A percentile compares a stretch with the other conserved stretches of the same genome.
phyloP scores from a whole-genome alignment of 2,888 invertebrate genomes.

The Rhimphoctona megacephalus region DNA sequence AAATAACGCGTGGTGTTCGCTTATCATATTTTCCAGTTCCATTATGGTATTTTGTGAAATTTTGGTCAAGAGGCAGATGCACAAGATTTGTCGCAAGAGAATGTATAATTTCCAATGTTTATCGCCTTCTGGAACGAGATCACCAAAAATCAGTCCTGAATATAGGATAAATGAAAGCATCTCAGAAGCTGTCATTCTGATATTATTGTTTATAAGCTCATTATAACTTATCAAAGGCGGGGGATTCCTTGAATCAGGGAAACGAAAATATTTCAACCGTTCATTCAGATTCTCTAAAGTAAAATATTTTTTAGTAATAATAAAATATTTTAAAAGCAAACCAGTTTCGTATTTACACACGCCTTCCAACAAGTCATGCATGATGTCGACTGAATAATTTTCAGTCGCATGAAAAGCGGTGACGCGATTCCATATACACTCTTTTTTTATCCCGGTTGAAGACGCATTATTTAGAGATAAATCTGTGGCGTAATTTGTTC shows the following conservation, averaged over 20 bases:
- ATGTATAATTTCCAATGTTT: constrained; percentile 60
- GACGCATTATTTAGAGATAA: constrained; percentile 27
- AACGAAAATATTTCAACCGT: constrained; percentile 61
- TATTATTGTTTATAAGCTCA: constrained; percentile 43
- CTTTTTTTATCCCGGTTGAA: constrained; percentile 67
- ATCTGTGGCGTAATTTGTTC: constrained; percentile 31
- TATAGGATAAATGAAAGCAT: constrained; percentile 62
- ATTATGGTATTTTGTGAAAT: constrained; percentile 2
- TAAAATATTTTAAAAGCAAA: constrained; percentile 46
- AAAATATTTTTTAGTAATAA: constrained; percentile 58
- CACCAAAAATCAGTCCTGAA: constrained; percentile 61
- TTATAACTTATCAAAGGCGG: constrained; percentile 54
- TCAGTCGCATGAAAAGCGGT: constrained; percentile 69
- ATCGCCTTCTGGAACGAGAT: constrained; percentile 58
- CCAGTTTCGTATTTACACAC: constrained; percentile 66
- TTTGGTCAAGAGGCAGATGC: constrained; percentile 44
- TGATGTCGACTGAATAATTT: constrained; percentile 72
- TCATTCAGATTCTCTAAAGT: constrained; percentile 61
- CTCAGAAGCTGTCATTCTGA: constrained; percentile 64
- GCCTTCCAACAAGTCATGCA: constrained; percentile 74
- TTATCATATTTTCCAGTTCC: constrained; percentile 49
- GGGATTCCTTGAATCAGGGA: constrained; percentile 39
- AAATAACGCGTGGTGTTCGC: constrained; percentile 59
- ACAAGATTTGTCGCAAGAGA: constrained; percentile 60
- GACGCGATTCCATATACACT: constrained; percentile 70